Conservation (phyloP, 2,797 vertebrate genomes). For the Tenualosa ilisha region DNA sequence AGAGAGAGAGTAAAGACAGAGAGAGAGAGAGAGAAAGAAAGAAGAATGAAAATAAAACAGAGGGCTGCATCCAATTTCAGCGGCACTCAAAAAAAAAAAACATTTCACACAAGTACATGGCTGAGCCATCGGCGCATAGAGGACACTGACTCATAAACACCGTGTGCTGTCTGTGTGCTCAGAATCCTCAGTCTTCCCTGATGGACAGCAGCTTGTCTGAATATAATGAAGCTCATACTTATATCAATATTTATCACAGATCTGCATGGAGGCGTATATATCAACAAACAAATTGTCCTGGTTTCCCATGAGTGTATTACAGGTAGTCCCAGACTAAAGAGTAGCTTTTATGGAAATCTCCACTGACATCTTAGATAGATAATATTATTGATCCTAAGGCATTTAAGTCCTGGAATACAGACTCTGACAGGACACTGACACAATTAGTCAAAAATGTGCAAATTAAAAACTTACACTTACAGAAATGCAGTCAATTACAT, state of each 20-base stretch:
- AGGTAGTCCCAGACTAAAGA: too few relatives aligned
- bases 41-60: conserved; percentile 47
- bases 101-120: conserved; percentile 61
- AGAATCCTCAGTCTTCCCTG: conserved; percentile 46
- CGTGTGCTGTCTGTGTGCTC: conserved; percentile 40
- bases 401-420: too few relatives aligned
- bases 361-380: too few relatives aligned
- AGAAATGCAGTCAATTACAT: background rate
- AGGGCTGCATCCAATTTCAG: conserved; percentile 71
- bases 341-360: too few relatives aligned
- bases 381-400: too few relatives aligned
- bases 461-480: background rate
- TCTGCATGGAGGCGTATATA: conserved; percentile 28
- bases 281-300: background rate
- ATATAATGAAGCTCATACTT: conserved; percentile 41
- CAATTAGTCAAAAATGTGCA: background rate
- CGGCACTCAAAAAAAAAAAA: conserved; percentile 47
- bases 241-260: conserved; percentile 57
- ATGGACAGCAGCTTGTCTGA: conserved; percentile 60
- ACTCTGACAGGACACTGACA: too few relatives aligned
- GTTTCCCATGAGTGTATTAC: too few relatives aligned
- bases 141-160: conserved; percentile 54
- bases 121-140: conserved; percentile 49
- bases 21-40: conserved; percentile 32
- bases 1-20: background rate